Evolutionary conservation across 2,797 vertebrate species (phyloP).

Genomic region (Acanthornis magna): DNA sequence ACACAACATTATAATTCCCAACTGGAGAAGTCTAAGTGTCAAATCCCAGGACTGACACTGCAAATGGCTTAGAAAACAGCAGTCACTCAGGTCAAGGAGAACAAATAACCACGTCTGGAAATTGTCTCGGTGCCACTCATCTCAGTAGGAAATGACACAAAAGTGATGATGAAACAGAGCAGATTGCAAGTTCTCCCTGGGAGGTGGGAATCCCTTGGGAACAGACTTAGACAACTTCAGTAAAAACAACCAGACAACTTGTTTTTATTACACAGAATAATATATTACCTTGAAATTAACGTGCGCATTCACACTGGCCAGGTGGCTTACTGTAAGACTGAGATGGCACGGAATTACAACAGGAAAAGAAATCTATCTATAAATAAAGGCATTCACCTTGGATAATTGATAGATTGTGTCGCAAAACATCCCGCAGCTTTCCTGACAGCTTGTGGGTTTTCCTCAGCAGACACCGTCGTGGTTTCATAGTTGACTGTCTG

Average conservation of each 20-base stretch:
- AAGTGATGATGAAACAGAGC: slow-evolving; percentile 64
- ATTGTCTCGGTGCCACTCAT: slow-evolving; percentile 59
- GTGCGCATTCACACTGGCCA: background rate
- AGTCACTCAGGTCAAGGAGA: slow-evolving; percentile 57
- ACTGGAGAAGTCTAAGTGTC: slow-evolving; percentile 17
- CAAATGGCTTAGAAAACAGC: slow-evolving; percentile 35
- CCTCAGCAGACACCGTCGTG: background rate
- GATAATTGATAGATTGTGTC: background rate
- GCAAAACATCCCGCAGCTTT: background rate
- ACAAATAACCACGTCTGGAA: slow-evolving; percentile 55
- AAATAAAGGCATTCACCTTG: background rate
- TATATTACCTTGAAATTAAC: slow-evolving; percentile 47
- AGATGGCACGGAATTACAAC: background rate
- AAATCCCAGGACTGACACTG: background rate
- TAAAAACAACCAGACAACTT: slow-evolving; percentile 29
- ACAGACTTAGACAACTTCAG: background rate
- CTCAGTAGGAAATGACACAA: slow-evolving; percentile 56
- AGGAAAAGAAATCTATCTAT: background rate
- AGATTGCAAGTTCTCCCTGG: slow-evolving; percentile 57
- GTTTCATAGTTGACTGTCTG: slow-evolving; percentile 1
- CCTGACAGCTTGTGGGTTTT: slow-evolving; percentile 48
- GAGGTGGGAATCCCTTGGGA: slow-evolving; percentile 48
- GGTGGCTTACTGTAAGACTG: slow-evolving; percentile 30
- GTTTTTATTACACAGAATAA: slow-evolving; percentile 37
- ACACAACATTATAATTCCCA: background rate